phyloP scores from a whole-genome alignment of 2,888 invertebrate species.

The Gymnocheta viridis region DNA sequence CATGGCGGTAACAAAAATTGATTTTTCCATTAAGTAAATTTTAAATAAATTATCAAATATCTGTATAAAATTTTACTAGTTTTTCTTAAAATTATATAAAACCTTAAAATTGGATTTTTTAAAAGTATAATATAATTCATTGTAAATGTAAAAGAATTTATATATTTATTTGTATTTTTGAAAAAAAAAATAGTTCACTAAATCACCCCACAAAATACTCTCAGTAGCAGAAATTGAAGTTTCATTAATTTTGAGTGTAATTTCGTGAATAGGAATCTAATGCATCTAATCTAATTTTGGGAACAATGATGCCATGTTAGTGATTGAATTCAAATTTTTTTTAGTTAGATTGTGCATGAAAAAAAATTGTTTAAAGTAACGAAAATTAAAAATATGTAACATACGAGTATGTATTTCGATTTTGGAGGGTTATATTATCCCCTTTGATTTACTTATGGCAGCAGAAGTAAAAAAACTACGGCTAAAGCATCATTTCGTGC shows the following conservation, averaged over 20 bases:
- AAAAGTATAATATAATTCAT: not conserved
- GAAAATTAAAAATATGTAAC: no score
- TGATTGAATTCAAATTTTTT: no score
- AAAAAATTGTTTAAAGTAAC: no score
- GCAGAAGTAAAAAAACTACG: no score
- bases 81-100: not conserved
- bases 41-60: not conserved
- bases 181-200: not conserved
- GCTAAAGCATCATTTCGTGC: no score
- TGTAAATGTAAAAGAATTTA: not conserved
- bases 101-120: not conserved
- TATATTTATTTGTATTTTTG: not conserved
- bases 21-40: conserved; percentile 4
- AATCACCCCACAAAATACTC: not conserved
- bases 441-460: no score
- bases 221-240: not conserved
- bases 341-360: no score
- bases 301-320: not conserved
- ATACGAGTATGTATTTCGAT: no score
- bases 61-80: not conserved
- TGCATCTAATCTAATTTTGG: not conserved
- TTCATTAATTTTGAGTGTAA: conserved; percentile 12
- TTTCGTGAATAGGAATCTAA: conserved; percentile 19
- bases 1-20: not conserved
- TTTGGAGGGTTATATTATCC: no score